Percentiles rank a stretch among this genome's conserved stretches.
These are phyloP conservation scores for Eupithecia inturbata DNA, from an alignment of 2,888 invertebrate species.

Conservation along the genomic window DNA sequence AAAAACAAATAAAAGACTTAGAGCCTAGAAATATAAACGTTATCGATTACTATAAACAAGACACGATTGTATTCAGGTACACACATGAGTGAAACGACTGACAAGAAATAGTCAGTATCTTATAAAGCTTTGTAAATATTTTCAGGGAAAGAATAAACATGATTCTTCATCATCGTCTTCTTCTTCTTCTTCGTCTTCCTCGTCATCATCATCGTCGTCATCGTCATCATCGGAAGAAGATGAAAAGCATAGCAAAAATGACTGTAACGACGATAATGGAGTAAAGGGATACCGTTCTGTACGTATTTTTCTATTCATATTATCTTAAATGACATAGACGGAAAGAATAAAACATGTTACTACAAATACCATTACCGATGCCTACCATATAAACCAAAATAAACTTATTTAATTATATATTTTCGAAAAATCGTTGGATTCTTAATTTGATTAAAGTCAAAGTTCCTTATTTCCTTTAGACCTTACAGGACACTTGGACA, in stretches of 20 bases:
- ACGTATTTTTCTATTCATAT: not conserved
- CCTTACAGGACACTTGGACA: no score
- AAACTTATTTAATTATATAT: not conserved
- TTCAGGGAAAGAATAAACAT: slow-evolving; percentile 52
- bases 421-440: not conserved
- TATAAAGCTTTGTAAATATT: slow-evolving; percentile 22
- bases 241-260: slow-evolving; percentile 45
- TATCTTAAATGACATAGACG: no score
- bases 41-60: not conserved
- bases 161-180: slow-evolving; percentile 62
- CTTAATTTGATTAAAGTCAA: no score
- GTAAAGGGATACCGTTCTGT: not conserved
- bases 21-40: no score
- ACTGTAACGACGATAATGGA: slow-evolving; percentile 39
- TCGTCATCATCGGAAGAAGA: slow-evolving; percentile 63
- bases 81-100: not conserved
- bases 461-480: no score
- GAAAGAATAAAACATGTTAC: not conserved
- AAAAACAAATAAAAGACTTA: no score
- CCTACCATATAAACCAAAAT: not conserved
- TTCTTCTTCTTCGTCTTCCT: slow-evolving; percentile 63
- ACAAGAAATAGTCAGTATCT: not conserved
- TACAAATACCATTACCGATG: not conserved
- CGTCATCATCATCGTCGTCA: slow-evolving; percentile 53
- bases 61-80: not conserved